phyloP scores from a whole-genome alignment of 1,140 invertebrate species.

The Microplitis demolitor region DNA sequence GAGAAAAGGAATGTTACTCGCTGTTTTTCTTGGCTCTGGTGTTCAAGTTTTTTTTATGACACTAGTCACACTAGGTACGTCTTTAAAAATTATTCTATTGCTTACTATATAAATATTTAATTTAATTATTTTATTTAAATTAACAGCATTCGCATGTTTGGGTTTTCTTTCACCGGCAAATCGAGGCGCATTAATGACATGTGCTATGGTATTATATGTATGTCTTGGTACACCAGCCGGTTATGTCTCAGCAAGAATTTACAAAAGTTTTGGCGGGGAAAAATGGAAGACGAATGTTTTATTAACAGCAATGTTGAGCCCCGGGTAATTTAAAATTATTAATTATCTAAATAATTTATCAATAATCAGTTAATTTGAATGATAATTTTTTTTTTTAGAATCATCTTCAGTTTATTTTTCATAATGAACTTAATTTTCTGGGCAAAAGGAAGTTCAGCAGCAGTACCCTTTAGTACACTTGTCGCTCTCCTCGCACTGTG shows the following conservation, averaged over 20 bases:
- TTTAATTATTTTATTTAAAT: slow-evolving; percentile 1
- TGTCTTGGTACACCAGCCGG: slow-evolving; percentile 94
- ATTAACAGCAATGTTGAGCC: slow-evolving; percentile 92
- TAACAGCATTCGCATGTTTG: slow-evolving; percentile 90
- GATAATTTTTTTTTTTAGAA: slow-evolving; percentile 65
- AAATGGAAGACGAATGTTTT: slow-evolving; percentile 99
- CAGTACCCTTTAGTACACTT: slow-evolving; percentile 97
- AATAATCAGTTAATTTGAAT: slow-evolving; percentile 17
- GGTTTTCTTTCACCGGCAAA: slow-evolving; percentile 98
- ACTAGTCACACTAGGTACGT: slow-evolving; percentile 68
- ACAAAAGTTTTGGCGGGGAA: slow-evolving; percentile 97
- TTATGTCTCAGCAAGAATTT: slow-evolving; percentile 93
- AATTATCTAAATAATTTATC: slow-evolving; percentile 3
- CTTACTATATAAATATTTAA: not conserved
- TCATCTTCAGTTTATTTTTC: slow-evolving; percentile 96
- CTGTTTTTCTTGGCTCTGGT: slow-evolving; percentile 93
- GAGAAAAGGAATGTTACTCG: slow-evolving; percentile 94
- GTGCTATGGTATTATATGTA: slow-evolving; percentile 93
- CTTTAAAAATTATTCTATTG: not conserved
- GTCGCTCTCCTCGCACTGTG: slow-evolving; percentile 93
- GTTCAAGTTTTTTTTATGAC: slow-evolving; percentile 82
- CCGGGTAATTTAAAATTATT: slow-evolving; percentile 70
- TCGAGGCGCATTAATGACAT: slow-evolving; percentile 97
- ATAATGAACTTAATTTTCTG: slow-evolving; percentile 95
- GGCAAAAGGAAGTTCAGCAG: slow-evolving; percentile 92